These are phyloP conservation scores for Agapostemon virescens DNA, from an alignment of 2,888 invertebrate species.

Conservation along the genomic window DNA sequence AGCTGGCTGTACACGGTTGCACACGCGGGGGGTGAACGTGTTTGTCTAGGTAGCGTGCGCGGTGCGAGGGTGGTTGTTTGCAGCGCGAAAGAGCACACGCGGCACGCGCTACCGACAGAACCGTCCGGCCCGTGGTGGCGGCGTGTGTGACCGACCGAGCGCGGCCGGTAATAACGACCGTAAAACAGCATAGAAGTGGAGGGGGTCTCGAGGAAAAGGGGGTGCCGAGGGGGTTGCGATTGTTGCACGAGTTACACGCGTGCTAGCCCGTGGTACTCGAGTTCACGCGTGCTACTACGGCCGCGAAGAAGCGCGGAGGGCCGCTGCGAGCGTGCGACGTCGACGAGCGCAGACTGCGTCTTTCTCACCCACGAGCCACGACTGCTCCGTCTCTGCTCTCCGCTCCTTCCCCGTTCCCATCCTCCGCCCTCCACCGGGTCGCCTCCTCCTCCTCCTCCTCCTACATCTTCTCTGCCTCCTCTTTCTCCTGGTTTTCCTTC, in stretches of 20 bases:
- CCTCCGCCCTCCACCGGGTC: slow-evolving; percentile 32
- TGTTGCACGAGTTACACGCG: slow-evolving; percentile 59
- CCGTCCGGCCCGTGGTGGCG: slow-evolving; percentile 50
- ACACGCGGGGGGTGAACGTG: slow-evolving; percentile 63
- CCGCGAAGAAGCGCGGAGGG: slow-evolving; percentile 44
- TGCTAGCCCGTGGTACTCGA: slow-evolving; percentile 61
- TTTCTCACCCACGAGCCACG: slow-evolving; percentile 37
- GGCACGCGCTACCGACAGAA: slow-evolving; percentile 62
- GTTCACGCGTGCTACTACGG: slow-evolving; percentile 68
- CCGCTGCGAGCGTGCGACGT: slow-evolving; percentile 58
- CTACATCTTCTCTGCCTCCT: slow-evolving; percentile 47
- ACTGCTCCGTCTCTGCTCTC: slow-evolving; percentile 28
- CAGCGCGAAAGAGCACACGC: slow-evolving; percentile 56
- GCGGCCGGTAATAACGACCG: slow-evolving; percentile 54
- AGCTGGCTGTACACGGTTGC: slow-evolving; percentile 66
- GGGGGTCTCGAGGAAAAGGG: neutral
- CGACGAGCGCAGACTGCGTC: slow-evolving; percentile 63
- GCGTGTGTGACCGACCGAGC: slow-evolving; percentile 62
- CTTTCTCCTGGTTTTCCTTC: slow-evolving; percentile 50
- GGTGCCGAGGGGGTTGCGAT: slow-evolving; percentile 14
- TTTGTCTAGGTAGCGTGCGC: slow-evolving; percentile 62
- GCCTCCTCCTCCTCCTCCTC: slow-evolving; percentile 42
- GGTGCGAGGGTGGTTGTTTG: slow-evolving; percentile 47
- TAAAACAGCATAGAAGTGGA: slow-evolving; percentile 43
- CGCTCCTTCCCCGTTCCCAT: slow-evolving; percentile 42